A percentile compares a stretch with the other conserved stretches of the same genome.
These are phyloP conservation scores for Aphodius granarius DNA, from an alignment of 2,888 invertebrate genomes.

Conservation along the genomic window DNA sequence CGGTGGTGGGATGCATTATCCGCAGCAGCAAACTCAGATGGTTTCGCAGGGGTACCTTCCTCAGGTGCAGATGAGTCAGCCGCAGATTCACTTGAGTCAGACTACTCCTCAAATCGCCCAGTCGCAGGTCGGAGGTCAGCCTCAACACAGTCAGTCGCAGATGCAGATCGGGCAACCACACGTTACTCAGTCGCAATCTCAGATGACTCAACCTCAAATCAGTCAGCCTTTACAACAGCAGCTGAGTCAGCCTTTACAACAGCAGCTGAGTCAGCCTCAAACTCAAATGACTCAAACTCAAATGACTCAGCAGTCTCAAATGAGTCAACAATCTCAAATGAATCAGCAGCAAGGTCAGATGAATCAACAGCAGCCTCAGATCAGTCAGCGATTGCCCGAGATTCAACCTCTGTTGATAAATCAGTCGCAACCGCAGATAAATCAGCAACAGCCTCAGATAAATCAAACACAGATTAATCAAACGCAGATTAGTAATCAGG, in stretches of 20 bases:
- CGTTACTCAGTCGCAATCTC: conserved; percentile 4
- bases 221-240: conserved; percentile 24
- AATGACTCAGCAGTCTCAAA: conserved; percentile 36
- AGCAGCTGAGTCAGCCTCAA: conserved; percentile 15
- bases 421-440: not conserved
- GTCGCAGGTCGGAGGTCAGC: conserved; percentile 36
- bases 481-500: not conserved
- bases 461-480: too few species aligned
- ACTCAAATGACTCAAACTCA: not conserved
- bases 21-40: conserved; percentile 27
- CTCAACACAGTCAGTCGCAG: conserved; percentile 10
- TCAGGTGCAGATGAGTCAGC: not conserved
- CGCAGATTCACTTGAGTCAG: conserved; percentile 40
- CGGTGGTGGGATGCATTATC: conserved; percentile 18
- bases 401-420: not conserved
- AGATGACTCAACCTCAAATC: not conserved
- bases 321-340: conserved; percentile 39
- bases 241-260: not conserved
- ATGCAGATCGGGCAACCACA: not conserved
- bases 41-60: conserved; percentile 16
- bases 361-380: conserved; percentile 30
- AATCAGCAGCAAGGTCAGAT: conserved; percentile 31
- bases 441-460: not conserved
- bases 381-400: conserved; percentile 14
- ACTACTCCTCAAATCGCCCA: conserved; percentile 27